Evolutionary conservation across 2,797 vertebrate species (phyloP), one percentile per base, ranked within the genome.

Genomic region (Myripristis murdjan): DNA sequence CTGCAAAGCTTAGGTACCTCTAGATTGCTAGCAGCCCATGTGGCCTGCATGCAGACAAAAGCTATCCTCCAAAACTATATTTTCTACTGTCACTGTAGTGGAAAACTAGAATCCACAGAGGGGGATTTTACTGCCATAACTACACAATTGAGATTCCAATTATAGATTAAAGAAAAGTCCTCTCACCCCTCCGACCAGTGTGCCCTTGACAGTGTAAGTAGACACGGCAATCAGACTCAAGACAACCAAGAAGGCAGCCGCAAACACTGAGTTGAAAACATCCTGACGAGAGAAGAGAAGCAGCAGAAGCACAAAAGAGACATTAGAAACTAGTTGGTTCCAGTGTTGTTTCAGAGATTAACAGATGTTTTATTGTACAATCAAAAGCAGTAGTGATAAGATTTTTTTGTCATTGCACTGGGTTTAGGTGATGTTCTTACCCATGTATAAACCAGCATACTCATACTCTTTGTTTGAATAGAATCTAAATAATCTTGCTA

Each of bases 111-210:
- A 59, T 15, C 11, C 7, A 15, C 1, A 28, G 8, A 15, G 65
- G 1, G 5, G 35, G 41, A 23, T 5, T n/a, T 5, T 6, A 3
- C 15, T 46, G 51, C 51, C 15, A 31, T 23, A 26, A 53, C 26
- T 33, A 6, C 51, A 48, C n/a, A 35, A 33, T 10, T 52, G 11
- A 77, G 33, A 64, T 49, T 49, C 26, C 12, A 51, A 51, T 31
- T 24, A 49, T 10, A 57, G 62, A 56, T 33, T 33, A 46, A 60
- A 46, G 41, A 63, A 33, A 41, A 5, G n/a, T 8, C 1, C 10
- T 51, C 96, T 97, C 90, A 97, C 97, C 91, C 95, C 96, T 95
- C 96, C 97, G 28, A 83, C 79, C 81, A 96, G 33, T 0, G 69
- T 89, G 7, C 77, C 83, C 0, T 55, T 67, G 55, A 87, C 77